Evolutionary conservation across 2,113 vertebrate genomes (phyloP).

Genomic region (Sylvia atricapilla): DNA sequence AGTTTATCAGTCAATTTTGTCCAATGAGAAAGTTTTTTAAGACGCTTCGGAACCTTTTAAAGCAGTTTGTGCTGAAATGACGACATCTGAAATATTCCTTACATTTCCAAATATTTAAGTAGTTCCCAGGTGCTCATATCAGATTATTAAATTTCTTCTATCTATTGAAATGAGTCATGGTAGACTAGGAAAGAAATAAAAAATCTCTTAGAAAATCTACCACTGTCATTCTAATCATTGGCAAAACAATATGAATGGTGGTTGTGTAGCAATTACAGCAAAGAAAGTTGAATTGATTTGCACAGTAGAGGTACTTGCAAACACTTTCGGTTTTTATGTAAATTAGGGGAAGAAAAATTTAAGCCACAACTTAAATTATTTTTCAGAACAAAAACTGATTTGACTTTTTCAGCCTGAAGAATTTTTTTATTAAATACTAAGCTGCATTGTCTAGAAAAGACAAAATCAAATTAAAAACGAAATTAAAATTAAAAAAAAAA

Average conservation of each 20-base stretch:
- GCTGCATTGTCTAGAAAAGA: neutral
- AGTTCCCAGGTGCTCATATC: rapidly evolving
- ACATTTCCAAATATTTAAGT: neutral
- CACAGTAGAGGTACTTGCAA: neutral
- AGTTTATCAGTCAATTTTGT: neutral
- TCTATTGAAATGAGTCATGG: neutral
- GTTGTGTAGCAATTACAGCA: neutral
- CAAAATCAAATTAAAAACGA: neutral
- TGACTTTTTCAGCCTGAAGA: neutral
- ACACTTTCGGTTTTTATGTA: neutral
- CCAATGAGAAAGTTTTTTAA: neutral
- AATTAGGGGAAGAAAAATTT: neutral
- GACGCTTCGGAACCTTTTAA: neutral
- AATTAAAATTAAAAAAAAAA: neutral
- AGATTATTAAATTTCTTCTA: neutral
- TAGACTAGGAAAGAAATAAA: neutral
- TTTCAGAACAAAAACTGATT: neutral
- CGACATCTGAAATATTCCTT: neutral
- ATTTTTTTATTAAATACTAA: neutral
- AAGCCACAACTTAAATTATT: neutral
- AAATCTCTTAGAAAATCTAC: neutral
- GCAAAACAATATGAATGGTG: neutral
- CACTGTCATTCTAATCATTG: neutral
- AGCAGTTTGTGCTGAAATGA: neutral
- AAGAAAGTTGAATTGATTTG: neutral